Evolutionary conservation across 2,113 vertebrate species (phyloP), one percentile per base, ranked within the genome.

Genomic region (Leptodactylus fuscus): DNA sequence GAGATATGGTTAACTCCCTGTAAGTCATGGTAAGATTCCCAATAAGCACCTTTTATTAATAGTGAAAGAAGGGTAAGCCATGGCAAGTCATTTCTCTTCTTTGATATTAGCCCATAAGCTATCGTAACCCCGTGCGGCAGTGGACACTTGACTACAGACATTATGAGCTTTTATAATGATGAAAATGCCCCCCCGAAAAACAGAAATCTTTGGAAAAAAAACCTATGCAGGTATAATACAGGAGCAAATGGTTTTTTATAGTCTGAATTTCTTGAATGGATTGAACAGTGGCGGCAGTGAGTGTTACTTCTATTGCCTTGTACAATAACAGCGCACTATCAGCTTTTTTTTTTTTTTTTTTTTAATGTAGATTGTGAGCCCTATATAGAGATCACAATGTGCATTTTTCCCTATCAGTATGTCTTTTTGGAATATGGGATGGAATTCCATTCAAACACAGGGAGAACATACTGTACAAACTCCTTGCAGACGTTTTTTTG

Each of bases 121-220:
- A 11, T 67, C 55, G 34, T 79, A 80, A 79, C 83, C 74, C 75
- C 20, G 60, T 79, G 75, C 80, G 83, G 83, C 75, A 34, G 83
- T 34, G 32, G 44, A 71, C 48, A 29, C 60, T 85, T 85, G 83
- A 85, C 80, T 85, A 85, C 70, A 85, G 60, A 32, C 83, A 55
- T 34, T 85, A 71, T 53, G 83, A 85, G 75, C 83, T 85, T 85
- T 85, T 79, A 48, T 79, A 80, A 85, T 85, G 83, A 85, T 79
- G 36, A 55, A 79, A 83, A 77, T 44, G 75, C 13, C 60, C 48
- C 62, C 71, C 75, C 70, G 75, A 80, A 62, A 78, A 41, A 85
- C 15, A 51, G 83, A 36, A 74, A 85, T 85, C 46, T 79, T 78
- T 80, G 69, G 48, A 55, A 70, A 24, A 79, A 49, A 85, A 80